phyloP scores from a whole-genome alignment of 2,888 invertebrate genomes.

The Eilema griseolum region DNA sequence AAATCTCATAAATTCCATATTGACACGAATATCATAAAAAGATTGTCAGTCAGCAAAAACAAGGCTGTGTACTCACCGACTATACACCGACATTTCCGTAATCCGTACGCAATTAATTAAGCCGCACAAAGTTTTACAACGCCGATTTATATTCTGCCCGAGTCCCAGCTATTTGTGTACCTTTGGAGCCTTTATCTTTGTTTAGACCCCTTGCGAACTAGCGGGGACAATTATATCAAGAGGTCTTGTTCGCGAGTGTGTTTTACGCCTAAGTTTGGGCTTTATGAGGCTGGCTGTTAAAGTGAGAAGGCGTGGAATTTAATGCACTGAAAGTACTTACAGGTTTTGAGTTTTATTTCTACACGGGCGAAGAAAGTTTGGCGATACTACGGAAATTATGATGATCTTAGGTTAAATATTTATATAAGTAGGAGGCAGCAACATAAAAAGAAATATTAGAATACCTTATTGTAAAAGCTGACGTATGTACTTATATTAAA shows the following conservation, averaged over 20 bases:
- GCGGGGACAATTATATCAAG: constrained; percentile 32
- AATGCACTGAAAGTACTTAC: background rate
- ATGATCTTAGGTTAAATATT: too few species aligned
- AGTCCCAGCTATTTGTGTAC: constrained; percentile 62
- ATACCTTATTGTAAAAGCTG: too few species aligned
- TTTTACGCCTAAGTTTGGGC: constrained; percentile 24
- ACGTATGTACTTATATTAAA: too few species aligned
- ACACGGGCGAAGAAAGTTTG: background rate
- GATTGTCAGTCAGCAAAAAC: constrained; percentile 34
- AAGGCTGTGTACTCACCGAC: constrained; percentile 32
- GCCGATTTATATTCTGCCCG: constrained; percentile 76
- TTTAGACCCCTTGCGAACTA: constrained; percentile 46
- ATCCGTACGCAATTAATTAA: constrained; percentile 81
- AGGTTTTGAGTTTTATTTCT: background rate
- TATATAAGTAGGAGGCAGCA: too few species aligned
- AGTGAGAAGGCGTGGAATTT: constrained; percentile 1
- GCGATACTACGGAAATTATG: too few species aligned
- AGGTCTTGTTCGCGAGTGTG: constrained; percentile 28
- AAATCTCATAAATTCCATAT: constrained; percentile 3
- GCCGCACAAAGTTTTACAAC: constrained; percentile 72
- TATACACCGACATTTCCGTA: constrained; percentile 57
- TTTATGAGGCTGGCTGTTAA: constrained; percentile 7
- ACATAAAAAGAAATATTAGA: too few species aligned
- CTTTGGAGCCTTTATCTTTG: constrained; percentile 56
- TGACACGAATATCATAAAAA: constrained; percentile 18